Conservation (phyloP, 2,888 invertebrate species). For the Cremastinae sp. region DNA sequence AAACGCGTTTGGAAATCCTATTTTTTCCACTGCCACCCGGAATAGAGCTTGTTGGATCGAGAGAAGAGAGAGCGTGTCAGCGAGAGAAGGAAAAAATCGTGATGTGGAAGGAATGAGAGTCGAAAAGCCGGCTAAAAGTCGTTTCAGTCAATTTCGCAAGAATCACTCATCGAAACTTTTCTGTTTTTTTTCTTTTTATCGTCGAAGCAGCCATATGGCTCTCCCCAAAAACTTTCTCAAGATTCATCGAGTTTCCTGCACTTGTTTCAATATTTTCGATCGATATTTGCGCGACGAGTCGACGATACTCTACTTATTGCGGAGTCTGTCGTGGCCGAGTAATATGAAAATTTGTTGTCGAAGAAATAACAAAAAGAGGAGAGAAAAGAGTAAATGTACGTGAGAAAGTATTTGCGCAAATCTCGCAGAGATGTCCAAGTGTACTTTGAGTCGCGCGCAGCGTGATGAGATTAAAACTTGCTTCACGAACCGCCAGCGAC, state of each 20-base stretch:
- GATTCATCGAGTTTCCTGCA: not conserved
- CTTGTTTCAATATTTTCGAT: not conserved
- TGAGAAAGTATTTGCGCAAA: conserved; percentile 42
- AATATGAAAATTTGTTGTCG: too few species aligned
- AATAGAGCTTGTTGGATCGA: too few species aligned
- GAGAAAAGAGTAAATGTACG: conserved; percentile 40
- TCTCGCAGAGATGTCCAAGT: conserved; percentile 29
- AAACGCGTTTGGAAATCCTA: not conserved
- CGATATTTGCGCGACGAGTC: not conserved
- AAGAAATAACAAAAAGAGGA: not conserved
- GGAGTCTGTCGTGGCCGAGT: too few species aligned
- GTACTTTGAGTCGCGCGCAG: conserved; percentile 22
- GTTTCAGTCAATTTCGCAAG: conserved; percentile 28
- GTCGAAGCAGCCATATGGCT: not conserved
- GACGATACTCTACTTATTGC: too few species aligned
- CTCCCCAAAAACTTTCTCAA: not conserved
- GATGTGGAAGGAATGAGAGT: not conserved
- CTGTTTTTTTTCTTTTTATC: not conserved
- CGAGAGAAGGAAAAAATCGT: not conserved
- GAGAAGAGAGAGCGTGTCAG: not conserved
- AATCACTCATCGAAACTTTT: conserved; percentile 15
- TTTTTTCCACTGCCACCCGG: not conserved
- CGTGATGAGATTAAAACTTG: conserved; percentile 66
- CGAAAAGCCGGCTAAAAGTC: conserved; percentile 27
- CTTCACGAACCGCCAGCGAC: conserved; percentile 77